These are phyloP conservation scores for Hirundo rustica DNA, from an alignment of 2,797 vertebrate species.

Conservation along the genomic window DNA sequence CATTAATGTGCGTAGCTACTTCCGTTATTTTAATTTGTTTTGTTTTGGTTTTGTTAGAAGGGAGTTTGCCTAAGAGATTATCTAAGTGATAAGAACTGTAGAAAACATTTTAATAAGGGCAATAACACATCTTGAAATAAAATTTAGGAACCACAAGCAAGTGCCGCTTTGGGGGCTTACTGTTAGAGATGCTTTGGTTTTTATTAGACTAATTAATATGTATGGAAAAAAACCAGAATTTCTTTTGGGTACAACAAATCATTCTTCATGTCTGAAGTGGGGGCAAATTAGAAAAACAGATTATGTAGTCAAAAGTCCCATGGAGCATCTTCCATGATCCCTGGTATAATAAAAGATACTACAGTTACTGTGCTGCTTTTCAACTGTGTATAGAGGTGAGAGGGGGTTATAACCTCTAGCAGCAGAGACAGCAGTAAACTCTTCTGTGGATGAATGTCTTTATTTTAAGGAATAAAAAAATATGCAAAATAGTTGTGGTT, in stretches of 20 bases:
- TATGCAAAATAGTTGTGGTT: background rate
- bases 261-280: background rate
- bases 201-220: background rate
- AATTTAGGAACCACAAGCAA: background rate
- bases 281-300: background rate
- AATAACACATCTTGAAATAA: background rate
- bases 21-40: background rate
- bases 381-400: background rate
- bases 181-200: background rate
- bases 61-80: background rate
- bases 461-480: background rate
- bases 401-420: background rate
- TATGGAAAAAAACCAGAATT: background rate
- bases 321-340: background rate
- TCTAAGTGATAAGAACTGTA: background rate
- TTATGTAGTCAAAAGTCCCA: background rate
- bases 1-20: background rate
- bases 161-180: background rate
- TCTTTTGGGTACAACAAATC: background rate
- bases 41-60: background rate
- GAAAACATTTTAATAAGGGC: background rate
- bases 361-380: background rate
- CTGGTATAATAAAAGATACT: background rate
- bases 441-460: background rate
- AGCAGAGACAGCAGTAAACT: background rate